Conservation (phyloP, 2,797 vertebrate species). For the Pseudochromis fuscus region DNA sequence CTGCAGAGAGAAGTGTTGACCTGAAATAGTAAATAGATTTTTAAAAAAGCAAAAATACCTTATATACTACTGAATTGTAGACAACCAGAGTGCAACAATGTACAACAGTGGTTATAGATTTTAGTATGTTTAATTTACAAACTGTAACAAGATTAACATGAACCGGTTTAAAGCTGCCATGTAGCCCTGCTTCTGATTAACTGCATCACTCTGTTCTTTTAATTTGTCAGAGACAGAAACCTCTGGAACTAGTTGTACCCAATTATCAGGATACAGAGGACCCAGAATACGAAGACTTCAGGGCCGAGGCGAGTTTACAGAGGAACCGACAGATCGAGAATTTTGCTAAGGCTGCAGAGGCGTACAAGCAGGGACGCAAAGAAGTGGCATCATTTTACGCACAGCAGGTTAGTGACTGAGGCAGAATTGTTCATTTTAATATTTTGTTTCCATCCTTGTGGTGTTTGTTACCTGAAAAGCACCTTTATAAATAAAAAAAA, state of each 20-base stretch:
- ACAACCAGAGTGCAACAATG: no score
- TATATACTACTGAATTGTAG: no score
- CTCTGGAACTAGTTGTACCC: neutral
- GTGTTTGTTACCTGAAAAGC: neutral
- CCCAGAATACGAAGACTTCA: conserved; percentile 93
- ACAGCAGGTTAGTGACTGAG: conserved; percentile 85
- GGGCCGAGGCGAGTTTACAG: conserved; percentile 93
- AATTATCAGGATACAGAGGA: conserved; percentile 91
- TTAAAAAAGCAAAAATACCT: no score
- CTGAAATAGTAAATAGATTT: no score
- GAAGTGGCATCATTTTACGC: conserved; percentile 95
- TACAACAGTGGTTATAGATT: no score
- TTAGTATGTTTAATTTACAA: no score
- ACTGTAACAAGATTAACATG: neutral
- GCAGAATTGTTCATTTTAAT: conserved; percentile 14
- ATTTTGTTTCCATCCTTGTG: neutral
- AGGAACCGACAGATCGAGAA: conserved; percentile 89
- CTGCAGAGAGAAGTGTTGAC: no score
- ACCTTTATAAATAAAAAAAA: neutral
- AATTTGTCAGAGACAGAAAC: conserved; percentile 62
- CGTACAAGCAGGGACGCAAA: conserved; percentile 91
- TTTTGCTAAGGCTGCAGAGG: conserved; percentile 93
- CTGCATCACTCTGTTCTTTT: neutral
- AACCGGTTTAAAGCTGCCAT: neutral
- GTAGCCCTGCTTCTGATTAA: neutral